These are phyloP conservation scores for Ailuropoda melanoleuca DNA, from an alignment of 2,113 vertebrate genomes.

Conservation along the genomic window DNA sequence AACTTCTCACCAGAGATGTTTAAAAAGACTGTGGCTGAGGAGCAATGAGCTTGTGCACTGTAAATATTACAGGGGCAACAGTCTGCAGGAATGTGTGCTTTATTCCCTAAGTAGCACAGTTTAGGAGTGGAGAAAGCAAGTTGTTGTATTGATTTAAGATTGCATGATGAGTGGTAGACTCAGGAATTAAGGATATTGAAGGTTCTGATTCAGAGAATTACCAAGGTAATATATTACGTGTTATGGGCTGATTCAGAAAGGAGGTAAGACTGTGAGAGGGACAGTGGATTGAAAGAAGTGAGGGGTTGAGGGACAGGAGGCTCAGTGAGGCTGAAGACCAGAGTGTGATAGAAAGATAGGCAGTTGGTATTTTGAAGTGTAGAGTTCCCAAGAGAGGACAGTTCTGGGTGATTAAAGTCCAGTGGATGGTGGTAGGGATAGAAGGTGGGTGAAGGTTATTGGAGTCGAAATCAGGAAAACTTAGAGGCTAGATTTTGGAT, in stretches of 20 bases:
- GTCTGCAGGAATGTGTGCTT: background rate
- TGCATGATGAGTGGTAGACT: background rate
- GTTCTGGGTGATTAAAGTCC: background rate
- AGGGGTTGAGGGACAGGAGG: background rate
- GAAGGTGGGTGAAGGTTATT: background rate
- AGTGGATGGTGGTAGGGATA: background rate
- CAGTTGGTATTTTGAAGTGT: background rate
- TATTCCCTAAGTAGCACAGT: background rate
- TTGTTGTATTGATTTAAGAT: conserved; percentile 21
- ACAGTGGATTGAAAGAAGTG: background rate
- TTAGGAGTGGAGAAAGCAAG: background rate
- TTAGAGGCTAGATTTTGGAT: background rate
- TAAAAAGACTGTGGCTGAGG: background rate
- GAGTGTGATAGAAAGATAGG: background rate
- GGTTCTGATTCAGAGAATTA: background rate
- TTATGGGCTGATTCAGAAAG: background rate
- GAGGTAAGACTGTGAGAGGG: background rate
- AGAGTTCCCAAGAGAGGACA: background rate
- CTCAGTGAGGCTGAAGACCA: background rate
- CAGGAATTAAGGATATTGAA: background rate
- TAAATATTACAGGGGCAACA: background rate
- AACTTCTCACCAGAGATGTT: background rate
- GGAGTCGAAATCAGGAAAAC: background rate
- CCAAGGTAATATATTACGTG: background rate
- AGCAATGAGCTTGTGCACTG: background rate